These are phyloP conservation scores for Fulica atra DNA, from an alignment of 2,113 vertebrate genomes.

Conservation along the genomic window DNA sequence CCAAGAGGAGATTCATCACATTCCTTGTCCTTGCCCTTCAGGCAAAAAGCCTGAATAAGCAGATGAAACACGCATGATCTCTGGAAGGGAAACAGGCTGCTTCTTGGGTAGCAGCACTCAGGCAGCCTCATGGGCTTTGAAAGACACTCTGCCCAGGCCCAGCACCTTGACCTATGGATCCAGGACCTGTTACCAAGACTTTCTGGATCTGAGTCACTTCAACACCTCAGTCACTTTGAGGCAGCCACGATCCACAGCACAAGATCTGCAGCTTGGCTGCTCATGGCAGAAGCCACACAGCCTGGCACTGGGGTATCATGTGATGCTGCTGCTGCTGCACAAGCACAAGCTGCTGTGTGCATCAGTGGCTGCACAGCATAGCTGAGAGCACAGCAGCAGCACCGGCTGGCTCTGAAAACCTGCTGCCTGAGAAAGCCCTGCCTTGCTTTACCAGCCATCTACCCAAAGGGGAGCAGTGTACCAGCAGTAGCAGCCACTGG, in stretches of 20 bases:
- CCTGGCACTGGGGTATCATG: rapidly evolving
- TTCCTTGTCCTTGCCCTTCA: conserved; percentile 55
- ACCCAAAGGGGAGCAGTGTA: background rate
- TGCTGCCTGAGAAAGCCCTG: background rate
- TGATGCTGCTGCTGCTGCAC: background rate
- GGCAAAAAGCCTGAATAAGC: conserved; percentile 34
- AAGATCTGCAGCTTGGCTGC: background rate
- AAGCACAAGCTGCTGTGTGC: background rate
- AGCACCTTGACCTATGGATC: background rate
- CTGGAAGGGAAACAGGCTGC: background rate
- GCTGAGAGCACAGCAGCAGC: background rate
- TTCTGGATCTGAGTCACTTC: background rate
- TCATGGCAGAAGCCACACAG: background rate
- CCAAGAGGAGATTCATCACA: conserved; percentile 53
- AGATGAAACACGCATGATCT: background rate
- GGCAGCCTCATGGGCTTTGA: background rate
- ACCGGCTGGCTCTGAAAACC: background rate
- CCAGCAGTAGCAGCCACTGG: background rate
- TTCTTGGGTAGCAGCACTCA: background rate
- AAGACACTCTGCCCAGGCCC: background rate
- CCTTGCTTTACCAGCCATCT: background rate
- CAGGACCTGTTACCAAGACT: background rate
- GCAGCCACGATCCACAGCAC: background rate
- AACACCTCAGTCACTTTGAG: background rate
- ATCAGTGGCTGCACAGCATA: rapidly evolving